A percentile compares a stretch with the other conserved stretches of the same genome.
Evolutionary conservation across 1,140 invertebrate genomes (phyloP).

Genomic region (Ips typographus): DNA sequence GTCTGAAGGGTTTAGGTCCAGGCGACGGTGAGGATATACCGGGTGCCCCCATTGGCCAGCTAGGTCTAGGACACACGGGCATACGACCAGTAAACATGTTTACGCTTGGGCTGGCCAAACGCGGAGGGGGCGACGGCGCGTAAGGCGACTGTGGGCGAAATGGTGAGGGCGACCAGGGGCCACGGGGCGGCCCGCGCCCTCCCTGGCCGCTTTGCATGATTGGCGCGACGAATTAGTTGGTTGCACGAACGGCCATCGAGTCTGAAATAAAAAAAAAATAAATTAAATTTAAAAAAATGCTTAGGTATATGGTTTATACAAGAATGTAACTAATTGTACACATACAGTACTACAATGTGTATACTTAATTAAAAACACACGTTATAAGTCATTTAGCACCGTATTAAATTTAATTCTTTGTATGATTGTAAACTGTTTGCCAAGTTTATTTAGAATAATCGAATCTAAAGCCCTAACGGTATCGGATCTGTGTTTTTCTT

Average conservation of each 20-base stretch:
- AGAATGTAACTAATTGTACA: no score
- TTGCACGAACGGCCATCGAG: conserved; percentile 32
- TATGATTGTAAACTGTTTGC: no score
- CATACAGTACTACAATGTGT: no score
- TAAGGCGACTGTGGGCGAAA: conserved; percentile 66
- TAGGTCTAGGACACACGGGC: conserved; percentile 61
- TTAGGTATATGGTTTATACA: no score
- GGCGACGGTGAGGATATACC: conserved; percentile 53
- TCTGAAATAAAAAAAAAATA: conserved; percentile 34
- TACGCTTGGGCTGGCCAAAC: conserved; percentile 53
- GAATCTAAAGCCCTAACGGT: no score
- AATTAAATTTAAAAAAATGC: no score
- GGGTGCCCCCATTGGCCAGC: conserved; percentile 57
- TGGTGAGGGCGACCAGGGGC: conserved; percentile 52
- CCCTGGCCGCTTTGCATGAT: conserved; percentile 50
- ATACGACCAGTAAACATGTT: conserved; percentile 52
- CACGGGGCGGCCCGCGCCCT: conserved; percentile 46
- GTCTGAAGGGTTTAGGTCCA: conserved; percentile 52
- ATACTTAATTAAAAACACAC: no score
- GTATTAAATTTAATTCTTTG: no score
- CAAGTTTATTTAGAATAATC: no score
- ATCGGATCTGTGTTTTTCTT: no score
- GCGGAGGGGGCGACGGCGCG: conserved; percentile 63
- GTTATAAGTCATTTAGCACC: no score
- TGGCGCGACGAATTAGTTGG: background rate